Evolutionary conservation across 1,140 invertebrate genomes (phyloP).

Genomic region (Oscheius sp.): DNA sequence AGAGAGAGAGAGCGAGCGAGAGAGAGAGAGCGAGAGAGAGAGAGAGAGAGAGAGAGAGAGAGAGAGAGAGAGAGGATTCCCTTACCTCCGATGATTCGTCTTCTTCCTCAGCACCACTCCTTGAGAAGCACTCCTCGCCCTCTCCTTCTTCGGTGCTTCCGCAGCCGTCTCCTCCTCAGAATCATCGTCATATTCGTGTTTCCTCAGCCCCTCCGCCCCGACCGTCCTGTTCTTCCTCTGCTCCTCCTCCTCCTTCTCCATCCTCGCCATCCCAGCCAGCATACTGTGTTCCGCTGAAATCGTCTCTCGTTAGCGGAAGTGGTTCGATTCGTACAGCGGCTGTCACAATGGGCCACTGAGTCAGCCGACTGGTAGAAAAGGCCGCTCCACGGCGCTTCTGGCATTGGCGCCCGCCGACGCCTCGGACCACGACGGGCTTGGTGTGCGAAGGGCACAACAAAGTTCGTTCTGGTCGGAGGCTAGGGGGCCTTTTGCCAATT

Average conservation of each 20-base stretch:
- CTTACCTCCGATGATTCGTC: neutral
- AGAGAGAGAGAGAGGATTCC: no score
- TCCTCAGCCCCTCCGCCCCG: neutral
- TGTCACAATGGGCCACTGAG: neutral
- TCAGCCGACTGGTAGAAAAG: conserved; percentile 1
- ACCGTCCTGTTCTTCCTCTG: neutral
- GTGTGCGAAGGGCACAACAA: neutral
- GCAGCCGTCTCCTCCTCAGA: neutral
- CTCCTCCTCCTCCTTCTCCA: neutral
- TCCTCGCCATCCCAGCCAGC: neutral
- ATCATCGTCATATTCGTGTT: neutral
- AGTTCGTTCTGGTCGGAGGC: conserved; percentile 1
- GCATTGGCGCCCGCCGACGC: neutral
- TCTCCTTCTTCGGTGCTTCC: neutral
- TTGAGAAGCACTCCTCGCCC: neutral
- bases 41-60: no score
- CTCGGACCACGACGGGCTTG: conserved; percentile 1
- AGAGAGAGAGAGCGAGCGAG: no score
- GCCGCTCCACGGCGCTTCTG: neutral
- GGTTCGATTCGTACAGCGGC: neutral
- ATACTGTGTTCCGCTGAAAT: neutral
- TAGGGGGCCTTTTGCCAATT: no score
- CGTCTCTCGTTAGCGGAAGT: neutral
- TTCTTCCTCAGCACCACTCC: neutral
- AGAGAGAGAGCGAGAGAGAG: no score